These are phyloP conservation scores for Zaprionus kolodkinae DNA, from an alignment of 1,140 invertebrate species.

Conservation along the genomic window DNA sequence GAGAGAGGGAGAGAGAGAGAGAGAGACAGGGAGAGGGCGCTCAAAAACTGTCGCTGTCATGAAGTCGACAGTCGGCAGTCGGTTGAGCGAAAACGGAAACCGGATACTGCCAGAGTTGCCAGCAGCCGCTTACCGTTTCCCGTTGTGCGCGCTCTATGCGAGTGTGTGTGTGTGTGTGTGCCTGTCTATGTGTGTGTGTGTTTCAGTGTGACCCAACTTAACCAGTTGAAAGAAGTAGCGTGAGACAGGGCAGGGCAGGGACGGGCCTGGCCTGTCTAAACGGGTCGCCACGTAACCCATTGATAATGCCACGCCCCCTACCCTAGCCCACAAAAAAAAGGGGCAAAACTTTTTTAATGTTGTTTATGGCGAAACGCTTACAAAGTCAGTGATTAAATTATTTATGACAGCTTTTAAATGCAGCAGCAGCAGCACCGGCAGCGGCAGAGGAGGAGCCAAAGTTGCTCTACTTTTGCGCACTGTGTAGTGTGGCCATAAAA, in stretches of 20 bases:
- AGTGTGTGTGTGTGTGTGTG: not conserved
- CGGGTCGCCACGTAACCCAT: constrained; percentile 25
- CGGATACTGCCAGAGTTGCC: constrained; percentile 60
- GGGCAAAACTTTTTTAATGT: constrained; percentile 57
- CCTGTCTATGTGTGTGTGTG: constrained; percentile 7
- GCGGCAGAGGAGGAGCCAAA: not conserved
- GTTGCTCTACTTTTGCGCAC: constrained; percentile 32
- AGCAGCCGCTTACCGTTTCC: constrained; percentile 61
- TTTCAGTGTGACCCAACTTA: constrained; percentile 20
- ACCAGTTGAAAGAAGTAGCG: constrained; percentile 16
- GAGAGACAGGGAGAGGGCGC: not conserved
- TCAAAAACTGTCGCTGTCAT: constrained; percentile 58
- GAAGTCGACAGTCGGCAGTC: constrained; percentile 46
- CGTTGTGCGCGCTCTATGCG: constrained; percentile 6
- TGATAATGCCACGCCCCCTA: constrained; percentile 37
- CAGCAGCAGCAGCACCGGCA: constrained; percentile 10
- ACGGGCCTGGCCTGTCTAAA: not conserved
- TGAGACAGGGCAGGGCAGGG: not conserved
- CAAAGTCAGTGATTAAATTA: constrained; percentile 79
- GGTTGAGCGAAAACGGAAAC: constrained; percentile 57
- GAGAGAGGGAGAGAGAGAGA: not conserved
- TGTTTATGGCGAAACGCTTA: constrained; percentile 56
- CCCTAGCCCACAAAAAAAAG: not conserved
- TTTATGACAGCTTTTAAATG: constrained; percentile 76
- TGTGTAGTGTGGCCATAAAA: constrained; percentile 48